Evolutionary conservation across 2,113 vertebrate genomes (phyloP).

Genomic region (Tragelaphus scriptus): DNA sequence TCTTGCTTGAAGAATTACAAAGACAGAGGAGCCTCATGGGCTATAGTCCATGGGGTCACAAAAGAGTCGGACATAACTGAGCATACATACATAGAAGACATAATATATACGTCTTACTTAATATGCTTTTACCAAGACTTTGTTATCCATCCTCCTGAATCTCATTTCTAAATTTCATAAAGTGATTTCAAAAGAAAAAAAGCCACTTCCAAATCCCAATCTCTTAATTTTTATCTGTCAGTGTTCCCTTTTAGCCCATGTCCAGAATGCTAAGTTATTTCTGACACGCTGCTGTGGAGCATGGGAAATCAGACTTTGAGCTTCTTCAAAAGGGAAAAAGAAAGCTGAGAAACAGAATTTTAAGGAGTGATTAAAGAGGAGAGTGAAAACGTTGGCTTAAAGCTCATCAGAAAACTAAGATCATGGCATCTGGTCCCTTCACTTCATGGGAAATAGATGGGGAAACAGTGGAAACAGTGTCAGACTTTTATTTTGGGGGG

Average conservation of each 20-base stretch:
- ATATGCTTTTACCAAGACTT: not conserved
- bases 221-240: not conserved
- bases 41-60: not conserved
- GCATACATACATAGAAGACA: not conserved
- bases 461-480: too few relatives aligned
- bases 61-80: not conserved
- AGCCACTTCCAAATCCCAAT: not conserved
- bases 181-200: not conserved
- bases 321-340: not conserved
- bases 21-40: not conserved
- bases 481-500: too few relatives aligned
- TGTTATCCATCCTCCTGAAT: not conserved
- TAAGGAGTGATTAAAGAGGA: not conserved
- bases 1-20: not conserved
- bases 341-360: not conserved
- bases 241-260: not conserved
- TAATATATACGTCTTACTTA: not conserved
- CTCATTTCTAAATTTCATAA: slow-evolving; percentile 14
- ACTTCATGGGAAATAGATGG: too few relatives aligned
- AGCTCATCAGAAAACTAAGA: too few relatives aligned
- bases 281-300: not conserved
- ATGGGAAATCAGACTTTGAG: not conserved
- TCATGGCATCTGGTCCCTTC: too few relatives aligned
- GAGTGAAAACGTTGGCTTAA: too few relatives aligned
- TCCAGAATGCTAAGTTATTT: not conserved